A percentile compares a stretch with the other conserved stretches of the same genome.
Conservation (phyloP, 2,113 vertebrate genomes). For the Acanthochromis polyacanthus region DNA sequence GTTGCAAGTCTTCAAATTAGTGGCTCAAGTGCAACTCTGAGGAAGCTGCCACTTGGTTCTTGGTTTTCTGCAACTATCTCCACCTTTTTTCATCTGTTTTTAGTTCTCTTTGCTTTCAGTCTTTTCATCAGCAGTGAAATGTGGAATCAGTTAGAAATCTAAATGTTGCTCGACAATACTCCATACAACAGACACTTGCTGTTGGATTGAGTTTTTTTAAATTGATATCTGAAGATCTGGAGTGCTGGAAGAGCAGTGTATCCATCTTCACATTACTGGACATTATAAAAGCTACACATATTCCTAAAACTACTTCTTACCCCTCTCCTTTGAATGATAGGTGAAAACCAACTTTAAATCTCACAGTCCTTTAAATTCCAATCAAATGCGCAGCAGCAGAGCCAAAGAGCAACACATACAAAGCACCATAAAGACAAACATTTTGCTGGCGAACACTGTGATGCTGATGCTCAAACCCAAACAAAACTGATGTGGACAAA, state of each 20-base stretch:
- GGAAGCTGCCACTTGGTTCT: not conserved
- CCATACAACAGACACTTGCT: not conserved
- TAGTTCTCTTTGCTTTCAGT: not conserved
- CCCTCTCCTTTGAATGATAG: not conserved
- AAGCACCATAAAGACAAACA: not conserved
- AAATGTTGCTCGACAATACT: not conserved
- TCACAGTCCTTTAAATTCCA: not conserved
- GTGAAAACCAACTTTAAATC: not conserved
- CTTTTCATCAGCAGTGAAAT: not conserved
- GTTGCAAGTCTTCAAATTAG: not conserved
- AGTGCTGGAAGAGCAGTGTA: not conserved
- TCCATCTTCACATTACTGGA: not conserved
- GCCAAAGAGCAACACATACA: not conserved
- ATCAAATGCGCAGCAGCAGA: not conserved
- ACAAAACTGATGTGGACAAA: slow-evolving; percentile 36
- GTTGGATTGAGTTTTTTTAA: not conserved
- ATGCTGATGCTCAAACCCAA: slow-evolving; percentile 1
- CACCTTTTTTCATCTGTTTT: not conserved
- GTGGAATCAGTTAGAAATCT: not conserved
- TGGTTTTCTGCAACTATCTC: not conserved
- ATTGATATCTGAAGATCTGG: not conserved
- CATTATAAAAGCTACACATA: not conserved
- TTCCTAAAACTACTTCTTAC: no score
- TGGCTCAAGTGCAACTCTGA: not conserved
- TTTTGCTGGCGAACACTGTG: not conserved